A percentile compares a stretch with the other conserved stretches of the same genome.
These are phyloP conservation scores for Leptoteleia sp. DNA, from an alignment of 1,140 invertebrate genomes.

Conservation along the genomic window DNA sequence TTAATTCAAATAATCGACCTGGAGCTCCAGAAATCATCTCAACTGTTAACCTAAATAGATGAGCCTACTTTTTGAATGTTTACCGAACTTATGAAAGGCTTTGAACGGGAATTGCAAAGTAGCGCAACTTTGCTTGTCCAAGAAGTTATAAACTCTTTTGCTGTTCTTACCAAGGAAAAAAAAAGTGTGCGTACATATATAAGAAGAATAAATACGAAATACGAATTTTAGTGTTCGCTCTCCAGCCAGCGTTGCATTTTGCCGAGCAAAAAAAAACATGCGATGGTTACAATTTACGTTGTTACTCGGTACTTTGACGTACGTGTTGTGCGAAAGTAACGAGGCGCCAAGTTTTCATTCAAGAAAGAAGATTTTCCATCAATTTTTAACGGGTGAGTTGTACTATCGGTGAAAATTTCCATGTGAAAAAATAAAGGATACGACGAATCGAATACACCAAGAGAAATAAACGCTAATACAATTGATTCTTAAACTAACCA, in stretches of 20 bases:
- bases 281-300: slow-evolving; percentile 54
- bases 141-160: slow-evolving; percentile 63
- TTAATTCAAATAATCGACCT: slow-evolving; percentile 20
- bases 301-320: slow-evolving; percentile 46
- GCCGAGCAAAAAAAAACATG: slow-evolving; percentile 51
- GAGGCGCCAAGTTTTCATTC: slow-evolving; percentile 41
- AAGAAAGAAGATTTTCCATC: slow-evolving; percentile 55
- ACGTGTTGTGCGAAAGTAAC: slow-evolving; percentile 53
- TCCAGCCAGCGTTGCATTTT: slow-evolving; percentile 28
- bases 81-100: slow-evolving; percentile 58
- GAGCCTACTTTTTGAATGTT: slow-evolving; percentile 56
- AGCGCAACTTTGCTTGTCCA: slow-evolving; percentile 66
- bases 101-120: slow-evolving; percentile 63
- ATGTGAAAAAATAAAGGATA: too few species aligned
- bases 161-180: slow-evolving; percentile 25
- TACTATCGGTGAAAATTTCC: slow-evolving; percentile 33
- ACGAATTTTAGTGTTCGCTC: slow-evolving; percentile 46
- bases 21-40: slow-evolving; percentile 18
- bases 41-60: slow-evolving; percentile 51
- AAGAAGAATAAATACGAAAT: slow-evolving; percentile 43
- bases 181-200: slow-evolving; percentile 44
- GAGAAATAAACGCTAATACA: too few species aligned
- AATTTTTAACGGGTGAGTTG: slow-evolving; percentile 55
- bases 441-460: too few species aligned
- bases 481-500: too few species aligned